Evolutionary conservation across 2,888 invertebrate genomes (phyloP), one percentile per base, ranked within the genome.

Genomic region (Orthosia incerta): DNA sequence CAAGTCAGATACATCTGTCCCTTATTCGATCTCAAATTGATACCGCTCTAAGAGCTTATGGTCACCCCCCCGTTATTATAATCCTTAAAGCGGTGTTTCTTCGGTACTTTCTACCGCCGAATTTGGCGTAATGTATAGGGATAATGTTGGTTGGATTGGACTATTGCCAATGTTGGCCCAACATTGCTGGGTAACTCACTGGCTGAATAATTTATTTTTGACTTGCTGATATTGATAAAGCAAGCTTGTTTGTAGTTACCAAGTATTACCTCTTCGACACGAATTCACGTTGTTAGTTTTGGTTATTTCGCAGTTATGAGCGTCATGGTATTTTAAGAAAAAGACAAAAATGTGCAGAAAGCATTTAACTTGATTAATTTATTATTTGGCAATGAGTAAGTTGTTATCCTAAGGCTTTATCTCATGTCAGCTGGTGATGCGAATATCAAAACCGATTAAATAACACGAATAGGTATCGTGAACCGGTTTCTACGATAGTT

Each of bases 91-190:
- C 26, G 26, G 26, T 26, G 3, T 26, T 26, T 31, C 7, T 31
- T 31, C 31, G 39, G 39, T 39, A 39, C 1, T 9, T 39, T 39
- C 48, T 67, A 56, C 56, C 20, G 23, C 39, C 39, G 53, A 64
- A 69, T 65, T 48, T 66, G 68, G 50, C 67, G 64, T 59, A 48
- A 77, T 51, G 39, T 66, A 23, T 50, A 61, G 45, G 46, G 39
- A 66, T 50, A 56, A 73, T 53, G 56, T 69, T 67, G 61, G 60
- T 89, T 91, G 91, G 90, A 85, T 89, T 91, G 91, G 90, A 86
- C 26, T 39, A 46, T 64, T 79, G 91, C 91, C 91, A 91, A 87
- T 75, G 75, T 71, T 31, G 26, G 26, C 26, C 26, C 26, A 26
- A 26, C 26, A 26, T 3, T 26, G 26, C 4, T 78, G 76, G 86